Evolutionary conservation across 1,140 invertebrate genomes (phyloP).

Genomic region (Heterodera schachtii): DNA sequence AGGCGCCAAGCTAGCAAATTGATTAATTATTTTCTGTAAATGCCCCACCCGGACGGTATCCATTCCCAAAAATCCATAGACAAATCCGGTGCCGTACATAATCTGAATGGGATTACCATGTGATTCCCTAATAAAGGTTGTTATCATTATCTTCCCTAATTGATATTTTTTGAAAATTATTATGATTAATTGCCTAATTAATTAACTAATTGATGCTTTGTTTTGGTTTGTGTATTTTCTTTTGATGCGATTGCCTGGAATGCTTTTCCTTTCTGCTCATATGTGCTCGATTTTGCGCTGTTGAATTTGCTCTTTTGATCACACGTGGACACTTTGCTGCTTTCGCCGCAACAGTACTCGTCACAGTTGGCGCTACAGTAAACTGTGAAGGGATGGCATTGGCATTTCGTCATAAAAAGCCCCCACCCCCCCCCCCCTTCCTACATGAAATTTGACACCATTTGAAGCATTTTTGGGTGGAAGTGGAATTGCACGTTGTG

Average conservation of each 20-base stretch:
- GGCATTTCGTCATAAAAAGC: too few relatives aligned
- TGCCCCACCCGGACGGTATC: conserved; percentile 15
- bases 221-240: neutral
- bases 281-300: conserved; percentile 5
- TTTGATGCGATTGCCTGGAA: neutral
- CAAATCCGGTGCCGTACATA: conserved; percentile 26
- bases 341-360: conserved; percentile 29
- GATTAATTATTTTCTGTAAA: neutral
- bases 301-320: conserved; percentile 24
- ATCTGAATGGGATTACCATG: neutral
- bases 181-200: too few relatives aligned
- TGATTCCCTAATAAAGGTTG: too few relatives aligned
- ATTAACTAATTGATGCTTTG: neutral
- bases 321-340: conserved; percentile 13
- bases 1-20: neutral
- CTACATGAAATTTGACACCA: conserved; percentile 20
- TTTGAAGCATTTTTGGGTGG: conserved; percentile 3
- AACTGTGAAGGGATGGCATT: neutral
- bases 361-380: conserved; percentile 21
- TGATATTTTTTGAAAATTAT: too few relatives aligned
- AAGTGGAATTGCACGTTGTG: conserved; percentile 13
- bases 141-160: too few relatives aligned
- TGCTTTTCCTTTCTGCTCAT: conserved; percentile 4
- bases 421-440: neutral
- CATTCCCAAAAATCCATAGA: conserved; percentile 17